These are phyloP conservation scores for Microcebus griseorufus DNA, from an alignment of 2,113 vertebrate genomes.

Conservation along the genomic window DNA sequence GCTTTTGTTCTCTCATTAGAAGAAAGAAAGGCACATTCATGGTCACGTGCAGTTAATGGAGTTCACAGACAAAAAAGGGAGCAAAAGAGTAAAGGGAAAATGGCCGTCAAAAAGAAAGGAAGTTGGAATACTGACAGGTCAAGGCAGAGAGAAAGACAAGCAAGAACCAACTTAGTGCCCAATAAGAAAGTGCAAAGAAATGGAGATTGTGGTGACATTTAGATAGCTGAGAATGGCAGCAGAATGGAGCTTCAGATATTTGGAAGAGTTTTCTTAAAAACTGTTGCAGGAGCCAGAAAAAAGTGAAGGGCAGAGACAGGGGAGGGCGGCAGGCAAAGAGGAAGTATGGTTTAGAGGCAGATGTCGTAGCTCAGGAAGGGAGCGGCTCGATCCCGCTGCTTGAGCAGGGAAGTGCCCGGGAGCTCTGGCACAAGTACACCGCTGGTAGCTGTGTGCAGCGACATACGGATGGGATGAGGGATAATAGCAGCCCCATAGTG, in stretches of 20 bases:
- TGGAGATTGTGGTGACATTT: not conserved
- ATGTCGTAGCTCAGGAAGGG: not conserved
- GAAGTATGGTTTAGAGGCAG: not conserved
- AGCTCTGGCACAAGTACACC: not conserved
- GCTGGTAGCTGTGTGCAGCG: not conserved
- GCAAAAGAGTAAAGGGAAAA: not conserved
- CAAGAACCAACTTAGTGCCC: not conserved
- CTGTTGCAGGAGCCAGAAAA: not conserved
- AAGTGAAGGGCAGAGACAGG: not conserved
- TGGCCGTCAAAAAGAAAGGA: not conserved
- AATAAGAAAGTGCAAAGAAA: not conserved
- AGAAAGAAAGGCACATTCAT: not conserved
- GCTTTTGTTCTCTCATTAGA: not conserved
- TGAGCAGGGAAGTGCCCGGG: not conserved
- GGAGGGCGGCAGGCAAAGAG: not conserved
- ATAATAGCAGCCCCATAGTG: not conserved
- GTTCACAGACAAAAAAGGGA: slow-evolving; percentile 5
- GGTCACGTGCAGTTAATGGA: not conserved
- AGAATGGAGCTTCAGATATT: not conserved
- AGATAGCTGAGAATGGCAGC: not conserved
- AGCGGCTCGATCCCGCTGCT: rapidly evolving
- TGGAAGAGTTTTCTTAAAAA: not conserved
- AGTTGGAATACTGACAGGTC: not conserved
- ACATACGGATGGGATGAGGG: not conserved
- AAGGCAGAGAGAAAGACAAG: not conserved